Evolutionary conservation across 2,888 invertebrate genomes (phyloP), one percentile per base, ranked within the genome.

Genomic region (Rhingia rostrata): DNA sequence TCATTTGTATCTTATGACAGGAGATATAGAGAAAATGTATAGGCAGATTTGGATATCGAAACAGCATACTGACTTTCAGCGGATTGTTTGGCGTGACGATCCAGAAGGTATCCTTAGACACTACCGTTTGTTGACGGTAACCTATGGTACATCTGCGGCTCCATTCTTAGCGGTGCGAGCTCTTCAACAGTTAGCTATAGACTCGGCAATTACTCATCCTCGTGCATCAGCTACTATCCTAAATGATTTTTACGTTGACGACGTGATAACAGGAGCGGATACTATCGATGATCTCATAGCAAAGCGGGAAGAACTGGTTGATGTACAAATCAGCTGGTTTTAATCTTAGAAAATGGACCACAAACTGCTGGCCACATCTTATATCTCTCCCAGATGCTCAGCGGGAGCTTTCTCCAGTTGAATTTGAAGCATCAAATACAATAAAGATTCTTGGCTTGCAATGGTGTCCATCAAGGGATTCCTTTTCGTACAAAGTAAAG

Each of bases 231-330:
- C 43, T 22, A 61, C 86, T 30, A 14, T 84, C 10, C 9, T 43
- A 6, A 35, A 69, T 22, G 87, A 86, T 51, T 86, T 88, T 39
- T 88, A 88, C 51, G 82, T 88, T 10, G 88, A 88, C 67, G 87
- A 87, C 35, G 37, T 81, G 0, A 41, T 86, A n/a, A 74, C 79
- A 14, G 78, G 73, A 35, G 61, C 56, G 6, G 60, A 70, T 14
- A 54, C 14, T 9, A 54, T 66, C 30, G 41, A 75, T 5, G 51
- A 54, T n/a, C 12, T 54, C 3, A 53, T 45, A 4, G 7, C 12
- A 3, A 30, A 45, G 3, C 58, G 47, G 4, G 4, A 7, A 1
- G 45, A 58, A 33, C 22, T 58, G 9, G 69, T 58, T 4, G n/a
- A 14, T 0, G 6, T 60, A 9, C 5, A 43, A 43, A 33, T n/a